These are phyloP conservation scores for Scomber scombrus DNA, from an alignment of 2,113 vertebrate genomes.

Conservation along the genomic window DNA sequence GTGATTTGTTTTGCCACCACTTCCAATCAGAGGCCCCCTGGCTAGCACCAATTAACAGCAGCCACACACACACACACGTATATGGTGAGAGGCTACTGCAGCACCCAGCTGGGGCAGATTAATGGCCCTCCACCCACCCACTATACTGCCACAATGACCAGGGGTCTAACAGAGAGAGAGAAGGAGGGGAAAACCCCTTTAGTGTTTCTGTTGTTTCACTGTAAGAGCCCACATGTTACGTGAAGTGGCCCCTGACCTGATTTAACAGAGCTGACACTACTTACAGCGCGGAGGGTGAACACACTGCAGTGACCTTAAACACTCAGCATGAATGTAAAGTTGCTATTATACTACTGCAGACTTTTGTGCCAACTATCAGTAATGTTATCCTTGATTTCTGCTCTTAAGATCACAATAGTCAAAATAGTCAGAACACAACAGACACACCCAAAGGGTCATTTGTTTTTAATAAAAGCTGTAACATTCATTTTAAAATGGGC, in stretches of 20 bases:
- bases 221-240: neutral
- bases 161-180: neutral
- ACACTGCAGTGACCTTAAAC: too few species aligned
- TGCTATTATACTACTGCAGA: too few species aligned
- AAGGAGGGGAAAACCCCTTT: conserved; percentile 6
- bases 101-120: conserved; percentile 68
- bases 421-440: too few species aligned
- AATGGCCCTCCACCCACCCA: conserved; percentile 50
- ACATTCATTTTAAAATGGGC: too few species aligned
- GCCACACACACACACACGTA: conserved; percentile 19
- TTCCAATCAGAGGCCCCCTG: conserved; percentile 64
- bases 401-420: too few species aligned
- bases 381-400: too few species aligned
- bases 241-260: neutral
- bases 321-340: too few species aligned
- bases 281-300: too few species aligned
- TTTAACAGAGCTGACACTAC: too few species aligned
- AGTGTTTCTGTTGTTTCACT: neutral
- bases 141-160: conserved; percentile 21
- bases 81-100: conserved; percentile 9
- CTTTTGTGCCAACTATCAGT: too few species aligned
- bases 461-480: too few species aligned
- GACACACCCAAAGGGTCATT: too few species aligned
- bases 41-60: conserved; percentile 80
- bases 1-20: conserved; percentile 66